Evolutionary conservation across 2,888 invertebrate genomes (phyloP), one percentile per base, ranked within the genome.

Genomic region (Caenorhabditis afra): DNA sequence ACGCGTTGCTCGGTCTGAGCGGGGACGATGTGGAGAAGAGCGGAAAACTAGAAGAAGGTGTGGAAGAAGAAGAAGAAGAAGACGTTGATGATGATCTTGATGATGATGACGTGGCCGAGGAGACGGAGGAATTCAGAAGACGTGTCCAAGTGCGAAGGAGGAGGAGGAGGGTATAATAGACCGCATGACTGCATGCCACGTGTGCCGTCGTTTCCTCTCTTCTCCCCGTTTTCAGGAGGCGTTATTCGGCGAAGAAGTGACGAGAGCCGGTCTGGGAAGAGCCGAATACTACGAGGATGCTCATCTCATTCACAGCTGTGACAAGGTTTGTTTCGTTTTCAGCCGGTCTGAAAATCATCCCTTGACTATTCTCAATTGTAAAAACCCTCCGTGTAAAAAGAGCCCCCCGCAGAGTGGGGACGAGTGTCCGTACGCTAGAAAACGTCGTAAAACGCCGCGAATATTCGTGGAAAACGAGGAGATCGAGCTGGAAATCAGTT

Each of bases 291-390:
- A 71, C 50, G 80, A 80, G 18, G 70, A 68, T 20, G 67, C 37
- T 23, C 79, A 75, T 62, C 45, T 73, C 12, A 58, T 71, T 11
- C 75, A 75, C 37, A 59, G 62, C 47, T 80, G 79, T 45, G 79
- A 80, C 5, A 70, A 80, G 79, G 79, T 80, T 73, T 64, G 70
- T 73, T 45, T n/a, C n/a, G n/a, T n/a, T n/a, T n/a, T n/a, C n/a
- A n/a, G n/a, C n/a, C n/a, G n/a, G n/a, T n/a, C n/a, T n/a, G n/a
- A n/a, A n/a, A n/a, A n/a, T n/a, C n/a, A n/a, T n/a, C n/a, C n/a
- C n/a, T n/a, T n/a, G n/a, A n/a, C n/a, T n/a, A n/a, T n/a, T n/a
- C n/a, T n/a, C n/a, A n/a, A n/a, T n/a, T n/a, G n/a, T n/a, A n/a
- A n/a, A n/a, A n/a, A n/a, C n/a, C n/a, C n/a, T n/a, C n/a, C n/a